phyloP scores from a whole-genome alignment of 2,797 vertebrate genomes.

The Pteropus rufus region DNA sequence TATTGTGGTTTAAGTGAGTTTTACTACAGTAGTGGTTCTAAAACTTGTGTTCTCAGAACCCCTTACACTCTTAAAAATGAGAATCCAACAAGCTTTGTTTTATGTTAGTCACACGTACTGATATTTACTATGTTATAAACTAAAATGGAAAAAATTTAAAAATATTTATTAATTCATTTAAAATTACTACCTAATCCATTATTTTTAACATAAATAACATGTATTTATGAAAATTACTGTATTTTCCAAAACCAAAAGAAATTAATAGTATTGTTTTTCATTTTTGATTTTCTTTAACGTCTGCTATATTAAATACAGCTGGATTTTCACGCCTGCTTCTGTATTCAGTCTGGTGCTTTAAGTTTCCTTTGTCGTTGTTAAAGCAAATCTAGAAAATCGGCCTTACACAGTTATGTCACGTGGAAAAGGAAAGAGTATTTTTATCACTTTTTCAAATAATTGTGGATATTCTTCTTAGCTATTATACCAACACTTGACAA shows the following conservation, averaged over 20 bases:
- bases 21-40: neutral
- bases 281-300: neutral
- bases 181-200: neutral
- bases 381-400: neutral
- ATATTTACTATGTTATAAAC: neutral
- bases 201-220: neutral
- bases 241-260: conserved; percentile 3
- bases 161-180: neutral
- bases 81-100: neutral
- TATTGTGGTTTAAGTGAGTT: neutral
- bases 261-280: neutral
- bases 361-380: neutral
- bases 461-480: neutral
- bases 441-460: neutral
- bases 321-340: neutral
- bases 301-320: neutral
- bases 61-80: neutral
- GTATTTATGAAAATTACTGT: neutral
- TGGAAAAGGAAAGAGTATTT: neutral
- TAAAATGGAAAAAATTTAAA: neutral
- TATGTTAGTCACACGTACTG: neutral
- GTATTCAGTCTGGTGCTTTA: neutral
- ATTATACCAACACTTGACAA: neutral
- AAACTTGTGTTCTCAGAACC: neutral
- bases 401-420: neutral